These are phyloP conservation scores for Drosophila recens DNA, from an alignment of 2,888 invertebrate species.

Conservation along the genomic window DNA sequence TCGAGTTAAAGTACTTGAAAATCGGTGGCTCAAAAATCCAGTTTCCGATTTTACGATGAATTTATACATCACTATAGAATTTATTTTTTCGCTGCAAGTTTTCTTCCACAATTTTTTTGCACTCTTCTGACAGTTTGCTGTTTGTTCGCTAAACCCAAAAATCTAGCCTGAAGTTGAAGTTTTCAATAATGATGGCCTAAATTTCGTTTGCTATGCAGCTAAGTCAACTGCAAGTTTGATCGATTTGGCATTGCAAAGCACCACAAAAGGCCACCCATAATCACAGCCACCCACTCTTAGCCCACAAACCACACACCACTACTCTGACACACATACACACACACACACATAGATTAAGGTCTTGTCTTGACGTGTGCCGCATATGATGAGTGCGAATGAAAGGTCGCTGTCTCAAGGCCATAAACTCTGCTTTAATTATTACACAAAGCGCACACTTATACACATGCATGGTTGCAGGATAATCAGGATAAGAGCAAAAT, in stretches of 20 bases:
- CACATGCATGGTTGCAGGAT: not conserved
- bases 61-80: too few relatives aligned
- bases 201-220: slow-evolving; percentile 18
- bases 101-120: not conserved
- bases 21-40: too few relatives aligned
- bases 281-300: not conserved
- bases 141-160: not conserved
- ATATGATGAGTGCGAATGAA: slow-evolving; percentile 35
- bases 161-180: not conserved
- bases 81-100: not conserved
- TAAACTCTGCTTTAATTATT: slow-evolving; percentile 26
- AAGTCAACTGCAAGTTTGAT: slow-evolving; percentile 68
- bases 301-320: not conserved
- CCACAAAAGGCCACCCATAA: slow-evolving; percentile 13
- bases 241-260: slow-evolving; percentile 63
- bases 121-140: not conserved
- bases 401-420: slow-evolving; percentile 34
- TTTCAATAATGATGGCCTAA: slow-evolving; percentile 12
- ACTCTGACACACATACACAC: not conserved
- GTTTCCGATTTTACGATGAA: too few relatives aligned
- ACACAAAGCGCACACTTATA: slow-evolving; percentile 10
- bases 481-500: slow-evolving; percentile 19
- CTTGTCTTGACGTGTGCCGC: slow-evolving; percentile 50
- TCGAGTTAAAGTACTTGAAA: too few relatives aligned
- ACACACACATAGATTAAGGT: slow-evolving; percentile 32